A percentile compares a stretch with the other conserved stretches of the same genome.
phyloP scores from a whole-genome alignment of 2,113 vertebrate species.

The Varanus salvator region DNA sequence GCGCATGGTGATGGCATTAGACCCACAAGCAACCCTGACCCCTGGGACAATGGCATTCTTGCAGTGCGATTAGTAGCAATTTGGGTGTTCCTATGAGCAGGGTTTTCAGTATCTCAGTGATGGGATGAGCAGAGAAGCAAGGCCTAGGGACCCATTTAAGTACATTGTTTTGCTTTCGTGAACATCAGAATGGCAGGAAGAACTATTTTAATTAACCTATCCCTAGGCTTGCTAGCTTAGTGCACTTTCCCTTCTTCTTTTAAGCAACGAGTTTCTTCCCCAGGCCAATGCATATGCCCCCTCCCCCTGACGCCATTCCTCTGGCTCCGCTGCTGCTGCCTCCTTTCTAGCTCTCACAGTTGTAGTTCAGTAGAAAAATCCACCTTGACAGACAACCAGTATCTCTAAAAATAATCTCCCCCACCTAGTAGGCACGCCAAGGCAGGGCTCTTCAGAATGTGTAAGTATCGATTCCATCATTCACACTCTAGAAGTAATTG shows the following conservation, averaged over 20 bases:
- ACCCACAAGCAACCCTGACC: neutral
- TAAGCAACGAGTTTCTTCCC: constrained; percentile 15
- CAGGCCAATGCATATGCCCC: neutral
- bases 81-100: constrained; percentile 20
- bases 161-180: constrained; percentile 58
- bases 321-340: neutral
- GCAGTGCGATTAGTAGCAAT: constrained; percentile 49
- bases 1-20: neutral
- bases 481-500: constrained; percentile 63
- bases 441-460: constrained; percentile 37
- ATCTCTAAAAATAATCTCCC: constrained; percentile 53
- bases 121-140: constrained; percentile 47
- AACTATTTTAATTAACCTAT: constrained; percentile 68
- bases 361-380: constrained; percentile 45
- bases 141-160: constrained; percentile 53
- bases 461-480: constrained; percentile 58
- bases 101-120: constrained; percentile 41
- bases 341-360: neutral
- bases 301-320: neutral
- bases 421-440: neutral
- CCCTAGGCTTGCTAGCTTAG: constrained; percentile 40
- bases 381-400: constrained; percentile 39
- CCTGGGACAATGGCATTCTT: neutral
- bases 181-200: constrained; percentile 63
- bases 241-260: constrained; percentile 33